phyloP scores from a whole-genome alignment of 2,888 invertebrate species.

The Chalcosyrphus nemorum region DNA sequence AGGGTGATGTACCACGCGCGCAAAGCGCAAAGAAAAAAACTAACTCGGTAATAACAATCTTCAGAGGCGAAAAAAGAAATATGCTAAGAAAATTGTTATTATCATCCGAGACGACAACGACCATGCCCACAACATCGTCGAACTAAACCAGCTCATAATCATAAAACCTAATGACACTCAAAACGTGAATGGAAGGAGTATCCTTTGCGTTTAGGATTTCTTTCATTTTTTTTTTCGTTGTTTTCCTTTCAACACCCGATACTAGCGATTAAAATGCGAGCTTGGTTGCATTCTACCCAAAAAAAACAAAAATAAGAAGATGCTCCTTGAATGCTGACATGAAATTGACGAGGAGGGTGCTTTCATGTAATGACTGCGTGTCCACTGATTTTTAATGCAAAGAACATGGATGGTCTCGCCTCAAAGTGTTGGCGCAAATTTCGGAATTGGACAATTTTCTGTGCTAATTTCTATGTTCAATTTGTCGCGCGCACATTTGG shows the following conservation, averaged over 20 bases:
- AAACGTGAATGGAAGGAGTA: constrained; percentile 31
- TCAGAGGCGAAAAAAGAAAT: constrained; percentile 54
- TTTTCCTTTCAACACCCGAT: not conserved
- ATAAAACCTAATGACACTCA: constrained; percentile 71
- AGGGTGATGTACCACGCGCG: not conserved
- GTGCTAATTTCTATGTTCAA: constrained; percentile 55
- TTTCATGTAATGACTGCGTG: constrained; percentile 47
- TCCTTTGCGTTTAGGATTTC: constrained; percentile 36
- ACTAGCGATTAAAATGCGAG: constrained; percentile 62
- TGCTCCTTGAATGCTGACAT: constrained; percentile 50
- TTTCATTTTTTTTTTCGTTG: not conserved
- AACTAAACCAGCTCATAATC: constrained; percentile 71
- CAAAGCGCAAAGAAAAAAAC: not conserved
- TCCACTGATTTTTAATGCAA: constrained; percentile 48
- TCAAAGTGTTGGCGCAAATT: constrained; percentile 9
- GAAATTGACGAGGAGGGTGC: constrained; percentile 58
- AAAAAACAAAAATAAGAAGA: constrained; percentile 1
- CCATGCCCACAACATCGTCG: constrained; percentile 67
- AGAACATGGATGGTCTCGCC: not conserved
- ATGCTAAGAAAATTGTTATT: constrained; percentile 73
- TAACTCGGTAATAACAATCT: constrained; percentile 46
- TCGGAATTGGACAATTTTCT: constrained; percentile 43
- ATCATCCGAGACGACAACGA: constrained; percentile 61
- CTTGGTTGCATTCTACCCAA: constrained; percentile 53
- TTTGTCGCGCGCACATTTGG: constrained; percentile 55